phyloP scores from a whole-genome alignment of 2,888 invertebrate species.

The Thecocarcelia acutangulata region DNA sequence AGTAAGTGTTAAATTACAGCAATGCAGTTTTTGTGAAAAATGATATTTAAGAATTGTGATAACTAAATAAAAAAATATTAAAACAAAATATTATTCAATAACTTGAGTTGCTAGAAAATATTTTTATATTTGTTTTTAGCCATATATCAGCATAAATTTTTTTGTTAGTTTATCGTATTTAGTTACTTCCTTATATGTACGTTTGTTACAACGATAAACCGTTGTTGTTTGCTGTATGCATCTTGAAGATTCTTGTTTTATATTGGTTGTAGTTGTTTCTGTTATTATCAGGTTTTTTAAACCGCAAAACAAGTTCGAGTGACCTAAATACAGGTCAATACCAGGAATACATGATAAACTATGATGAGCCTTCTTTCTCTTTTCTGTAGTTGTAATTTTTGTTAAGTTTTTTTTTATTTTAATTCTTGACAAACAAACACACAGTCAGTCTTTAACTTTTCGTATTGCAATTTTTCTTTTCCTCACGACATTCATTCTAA shows the following conservation, averaged over 20 bases:
- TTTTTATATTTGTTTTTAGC: background rate
- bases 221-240: conserved; percentile 34
- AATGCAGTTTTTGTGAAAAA: conserved; percentile 13
- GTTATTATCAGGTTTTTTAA: conserved; percentile 55
- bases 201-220: conserved; percentile 44
- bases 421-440: conserved; percentile 10
- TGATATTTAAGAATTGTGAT: conserved; percentile 11
- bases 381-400: conserved; percentile 33
- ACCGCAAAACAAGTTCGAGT: conserved; percentile 73
- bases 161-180: background rate
- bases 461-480: conserved; percentile 30
- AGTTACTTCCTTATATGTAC: conserved; percentile 23
- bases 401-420: conserved; percentile 28
- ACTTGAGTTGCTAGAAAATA: background rate
- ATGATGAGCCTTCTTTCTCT: conserved; percentile 67
- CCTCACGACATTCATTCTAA: conserved; percentile 2
- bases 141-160: conserved; percentile 1
- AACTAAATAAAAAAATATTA: background rate
- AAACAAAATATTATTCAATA: background rate
- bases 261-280: conserved; percentile 34
- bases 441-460: conserved; percentile 12
- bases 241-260: conserved; percentile 43
- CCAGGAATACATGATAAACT: conserved; percentile 73
- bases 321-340: conserved; percentile 79
- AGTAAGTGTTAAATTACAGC: conserved; percentile 47